Conservation (phyloP, 1,140 invertebrate species). For the Lutraria rhynchaena region DNA sequence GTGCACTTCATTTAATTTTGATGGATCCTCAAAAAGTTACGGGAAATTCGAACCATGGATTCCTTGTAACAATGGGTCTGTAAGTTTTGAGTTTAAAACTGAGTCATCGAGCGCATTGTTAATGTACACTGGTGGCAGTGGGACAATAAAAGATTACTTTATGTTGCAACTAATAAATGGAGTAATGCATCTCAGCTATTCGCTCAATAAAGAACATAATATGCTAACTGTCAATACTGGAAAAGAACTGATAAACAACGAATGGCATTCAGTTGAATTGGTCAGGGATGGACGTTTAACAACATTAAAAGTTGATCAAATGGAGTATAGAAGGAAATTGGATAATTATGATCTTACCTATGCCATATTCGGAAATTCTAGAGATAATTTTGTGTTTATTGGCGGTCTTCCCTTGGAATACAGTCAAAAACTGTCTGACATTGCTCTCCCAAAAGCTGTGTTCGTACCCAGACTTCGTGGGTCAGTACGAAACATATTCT, state of each 20-base stretch:
- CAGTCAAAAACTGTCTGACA: conserved; percentile 76
- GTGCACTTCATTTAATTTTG: conserved; percentile 81
- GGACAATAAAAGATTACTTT: conserved; percentile 92
- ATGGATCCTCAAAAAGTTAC: conserved; percentile 92
- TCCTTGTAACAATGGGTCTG: conserved; percentile 92
- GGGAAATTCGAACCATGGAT: conserved; percentile 96
- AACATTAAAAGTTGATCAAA: conserved; percentile 79
- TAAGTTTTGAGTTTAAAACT: conserved; percentile 93
- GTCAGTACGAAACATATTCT: conserved; percentile 74
- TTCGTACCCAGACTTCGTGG: conserved; percentile 73
- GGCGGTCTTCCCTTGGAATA: conserved; percentile 73
- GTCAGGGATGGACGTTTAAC: conserved; percentile 67
- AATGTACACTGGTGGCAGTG: conserved; percentile 92
- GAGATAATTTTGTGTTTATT: conserved; percentile 70
- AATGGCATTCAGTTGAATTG: conserved; percentile 75
- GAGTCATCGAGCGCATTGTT: conserved; percentile 96
- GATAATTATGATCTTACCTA: conserved; percentile 65
- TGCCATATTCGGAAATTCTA: conserved; percentile 49
- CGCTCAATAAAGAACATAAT: conserved; percentile 84
- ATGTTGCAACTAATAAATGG: conserved; percentile 97
- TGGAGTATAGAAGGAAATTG: conserved; percentile 76
- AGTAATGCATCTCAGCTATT: conserved; percentile 90
- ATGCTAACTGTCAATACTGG: conserved; percentile 88
- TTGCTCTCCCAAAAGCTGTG: conserved; percentile 69
- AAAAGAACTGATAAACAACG: conserved; percentile 69